phyloP scores from a whole-genome alignment of 2,797 vertebrate genomes.

The Poeciliopsis gracilis region DNA sequence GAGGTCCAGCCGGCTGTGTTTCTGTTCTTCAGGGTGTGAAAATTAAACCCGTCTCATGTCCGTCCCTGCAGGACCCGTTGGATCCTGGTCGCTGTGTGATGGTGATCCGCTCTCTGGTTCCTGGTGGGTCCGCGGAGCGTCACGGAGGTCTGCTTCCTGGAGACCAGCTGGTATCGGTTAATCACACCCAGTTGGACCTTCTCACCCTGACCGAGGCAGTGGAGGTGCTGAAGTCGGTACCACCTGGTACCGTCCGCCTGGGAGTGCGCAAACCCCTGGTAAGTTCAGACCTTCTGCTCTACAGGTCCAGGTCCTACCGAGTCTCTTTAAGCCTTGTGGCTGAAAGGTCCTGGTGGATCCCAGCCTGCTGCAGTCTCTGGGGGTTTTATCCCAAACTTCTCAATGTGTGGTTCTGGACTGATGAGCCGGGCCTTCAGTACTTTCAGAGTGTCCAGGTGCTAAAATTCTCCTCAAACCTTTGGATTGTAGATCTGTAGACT shows the following conservation, averaged over 20 bases:
- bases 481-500: not conserved
- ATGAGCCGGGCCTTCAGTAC: not conserved
- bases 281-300: conserved; percentile 36
- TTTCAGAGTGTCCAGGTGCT: not conserved
- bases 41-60: not conserved
- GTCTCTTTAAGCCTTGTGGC: not conserved
- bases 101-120: conserved; percentile 92
- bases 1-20: too few relatives aligned
- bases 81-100: conserved; percentile 89
- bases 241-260: conserved; percentile 85
- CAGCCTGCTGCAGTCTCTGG: not conserved
- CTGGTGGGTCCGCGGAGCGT: conserved; percentile 85
- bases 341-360: not conserved
- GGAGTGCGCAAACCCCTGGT: conserved; percentile 92
- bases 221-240: conserved; percentile 88
- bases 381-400: not conserved
- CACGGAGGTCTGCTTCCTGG: conserved; percentile 86
- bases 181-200: conserved; percentile 81
- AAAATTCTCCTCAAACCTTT: not conserved
- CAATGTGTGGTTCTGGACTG: not conserved
- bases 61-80: conserved; percentile 85
- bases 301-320: not conserved
- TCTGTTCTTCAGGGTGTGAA: too few relatives aligned
- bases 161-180: conserved; percentile 93
- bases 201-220: conserved; percentile 86